Evolutionary conservation across 1,140 invertebrate genomes (phyloP), one percentile per base, ranked within the genome.

Genomic region (Caenorhabditis elegans): DNA sequence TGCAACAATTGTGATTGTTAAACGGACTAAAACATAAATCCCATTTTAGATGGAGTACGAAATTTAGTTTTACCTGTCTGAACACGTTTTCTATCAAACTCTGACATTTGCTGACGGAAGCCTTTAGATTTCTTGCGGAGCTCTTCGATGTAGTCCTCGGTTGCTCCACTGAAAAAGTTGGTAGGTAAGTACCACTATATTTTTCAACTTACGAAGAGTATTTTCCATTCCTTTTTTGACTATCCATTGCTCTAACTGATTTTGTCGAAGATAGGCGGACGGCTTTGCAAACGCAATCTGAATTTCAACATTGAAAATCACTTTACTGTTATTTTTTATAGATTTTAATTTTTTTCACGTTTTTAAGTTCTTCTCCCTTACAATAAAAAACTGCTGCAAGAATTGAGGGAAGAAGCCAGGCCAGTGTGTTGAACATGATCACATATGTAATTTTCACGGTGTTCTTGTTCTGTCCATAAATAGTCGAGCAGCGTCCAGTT

Each of bases 1-100:
- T 48, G 92, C 86, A 77, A 95, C 93, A 24, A 95, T 94, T 0
- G 93, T 92, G 24, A 95, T 90, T 0, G 94, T 95, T 85, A 95
- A 92, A 84, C 93, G 94, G 1, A 95, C 91, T 0, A 94, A 49
- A 81, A 81, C 4, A 2, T 10, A 46, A 34, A 4, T n/a, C n/a
- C n/a, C n/a, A n/a, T n/a, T n/a, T n/a, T n/a, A n/a, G n/a, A n/a
- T n/a, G n/a, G n/a, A n/a, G n/a, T n/a, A n/a, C n/a, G n/a, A n/a
- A n/a, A n/a, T n/a, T n/a, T n/a, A n/a, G n/a, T 48, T 4, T 24
- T 22, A 81, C 80, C 80, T 76, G 80, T 94, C 88, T 94, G 94
- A 84, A 94, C 93, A 13, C 87, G 83, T 82, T 88, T 89, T 15
- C 86, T 75, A 43, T 89, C 87, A 43, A 88, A 88, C 78, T 88